phyloP scores from a whole-genome alignment of 2,113 vertebrate species.

The Scomber scombrus region DNA sequence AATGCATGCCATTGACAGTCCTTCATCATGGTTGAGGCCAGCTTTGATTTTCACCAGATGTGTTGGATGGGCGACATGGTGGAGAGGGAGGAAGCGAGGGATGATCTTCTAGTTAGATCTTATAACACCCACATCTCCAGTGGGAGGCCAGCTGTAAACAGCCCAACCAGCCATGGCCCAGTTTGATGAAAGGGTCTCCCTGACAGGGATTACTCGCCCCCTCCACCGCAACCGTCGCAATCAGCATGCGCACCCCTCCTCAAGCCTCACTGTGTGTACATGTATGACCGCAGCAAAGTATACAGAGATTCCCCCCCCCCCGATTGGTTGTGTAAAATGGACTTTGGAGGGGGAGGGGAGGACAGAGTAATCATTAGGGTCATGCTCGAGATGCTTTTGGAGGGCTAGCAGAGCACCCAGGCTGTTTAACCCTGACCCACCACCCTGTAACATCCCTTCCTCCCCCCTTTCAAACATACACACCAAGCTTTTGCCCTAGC shows the following conservation, averaged over 20 bases:
- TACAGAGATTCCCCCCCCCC: conserved; percentile 47
- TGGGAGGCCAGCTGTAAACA: conserved; percentile 69
- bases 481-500: conserved; percentile 39
- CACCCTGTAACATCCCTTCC: conserved; percentile 30
- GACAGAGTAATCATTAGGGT: conserved; percentile 69
- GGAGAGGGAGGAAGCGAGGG: conserved; percentile 32
- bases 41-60: conserved; percentile 52
- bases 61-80: conserved; percentile 17
- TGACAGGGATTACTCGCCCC: conserved; percentile 61
- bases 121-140: conserved; percentile 47
- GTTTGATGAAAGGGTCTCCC: conserved; percentile 75
- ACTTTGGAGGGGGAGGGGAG: conserved; percentile 35
- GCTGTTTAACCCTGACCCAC: conserved; percentile 70
- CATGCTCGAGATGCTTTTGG: conserved; percentile 72
- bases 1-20: not conserved
- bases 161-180: conserved; percentile 63
- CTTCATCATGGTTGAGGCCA: conserved; percentile 43
- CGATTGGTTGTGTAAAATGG: conserved; percentile 55
- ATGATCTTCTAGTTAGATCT: conserved; percentile 58
- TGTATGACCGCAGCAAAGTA: conserved; percentile 65
- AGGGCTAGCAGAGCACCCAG: conserved; percentile 59
- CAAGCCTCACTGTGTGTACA: conserved; percentile 61
- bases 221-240: conserved; percentile 57
- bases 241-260: conserved; percentile 59
- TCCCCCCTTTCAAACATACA: conserved; percentile 35